Base-by-base conservation (phyloP, 2,113 vertebrate species). In the Barbus barbus region DNA sequence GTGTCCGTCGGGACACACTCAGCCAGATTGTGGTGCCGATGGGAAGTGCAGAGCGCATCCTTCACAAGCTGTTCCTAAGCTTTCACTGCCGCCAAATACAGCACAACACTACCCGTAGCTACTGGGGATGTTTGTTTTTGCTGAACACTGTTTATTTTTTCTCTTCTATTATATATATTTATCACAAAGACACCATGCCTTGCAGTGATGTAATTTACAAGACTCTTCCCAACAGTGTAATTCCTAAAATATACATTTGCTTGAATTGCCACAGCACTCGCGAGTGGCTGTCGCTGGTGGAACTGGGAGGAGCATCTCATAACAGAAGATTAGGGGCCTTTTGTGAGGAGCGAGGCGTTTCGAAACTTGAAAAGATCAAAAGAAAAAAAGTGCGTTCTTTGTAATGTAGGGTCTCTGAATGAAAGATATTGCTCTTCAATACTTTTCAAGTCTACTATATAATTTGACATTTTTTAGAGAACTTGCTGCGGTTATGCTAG, bases 61-160 rank as follows among this genome's bases (percentile, higher is more conserved):
- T 85, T 79, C 90, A 90, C 88, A 89, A 90, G 92, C 90, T 89
- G 92, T 84, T 90, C 88, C 84, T 87, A 78, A 91, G 89, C 89
- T 88, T 89, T 46, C 26, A 87, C 89, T 92, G 16, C 60, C 91
- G 86, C 91, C 74, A 38, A 79, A 41, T 44, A 36, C 63, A 74
- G 89, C 88, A 73, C 78, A 82, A 72, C 78, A 65, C 61, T 28
- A 44, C 58, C 60, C 16, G 9, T 75, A 82, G 88, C 87, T 86
- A 46, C 56, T 16, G 63, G 82, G 76, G 78, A 84, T 90, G 90
- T 93, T 93, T 93, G 89, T 94, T 93, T 93, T 91, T 79, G 44
- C 85, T 87, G 86, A 91, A 89, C 84, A 88, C 89, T 92, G 91
- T 92, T 92, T 92, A 88, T 88, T 92, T 92, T 33, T 31, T 13